Evolutionary conservation across 2,797 vertebrate genomes (phyloP), one percentile per base, ranked within the genome.

Genomic region (Tolypeutes matacus): DNA sequence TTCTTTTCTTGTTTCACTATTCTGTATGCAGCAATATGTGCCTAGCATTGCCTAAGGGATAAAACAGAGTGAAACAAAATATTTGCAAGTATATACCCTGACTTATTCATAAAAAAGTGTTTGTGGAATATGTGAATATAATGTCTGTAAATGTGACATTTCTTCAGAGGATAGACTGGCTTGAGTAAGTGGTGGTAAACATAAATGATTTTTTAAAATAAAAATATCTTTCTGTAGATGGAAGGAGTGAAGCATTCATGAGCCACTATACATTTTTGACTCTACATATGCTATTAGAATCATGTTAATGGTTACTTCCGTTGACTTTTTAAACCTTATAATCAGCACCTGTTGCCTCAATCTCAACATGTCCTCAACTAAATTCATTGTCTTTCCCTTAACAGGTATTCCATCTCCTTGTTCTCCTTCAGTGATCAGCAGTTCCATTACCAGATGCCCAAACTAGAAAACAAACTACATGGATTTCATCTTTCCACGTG

Each of bases 141-240:
- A 93, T 86, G 72, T 78, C 81, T 93, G 25, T 58, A 94, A 95
- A 73, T 94, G 78, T 95, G 91, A 95, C 86, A 96, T 95, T 96
- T 97, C 86, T 95, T 93, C 23, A 83, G 89, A 95, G 69, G 60
- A 91, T 20, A 93, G 29, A 96, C 53, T 85, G 88, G 96, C 88
- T 85, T 80, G 21, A 39, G 64, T 65, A 94, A 92, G 60, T 80
- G 20, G 58, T 78, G n/a, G 88, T 94, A 97, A 95, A 95, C 53
- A 96, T 15, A 82, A 78, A 92, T 34, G 17, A 64, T 75, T 93
- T 95, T 90, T 25, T 11, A 3, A 86, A 84, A 70, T 21, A 93
- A 53, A 67, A 95, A 67, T 17, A 75, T 90, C 49, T 85, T 81
- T 80, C 76, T 81, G n/a, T n/a, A 84, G 42, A 82, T 13, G 20